Evolutionary conservation across 2,888 invertebrate species (phyloP).

Genomic region (Erebia palarica): DNA sequence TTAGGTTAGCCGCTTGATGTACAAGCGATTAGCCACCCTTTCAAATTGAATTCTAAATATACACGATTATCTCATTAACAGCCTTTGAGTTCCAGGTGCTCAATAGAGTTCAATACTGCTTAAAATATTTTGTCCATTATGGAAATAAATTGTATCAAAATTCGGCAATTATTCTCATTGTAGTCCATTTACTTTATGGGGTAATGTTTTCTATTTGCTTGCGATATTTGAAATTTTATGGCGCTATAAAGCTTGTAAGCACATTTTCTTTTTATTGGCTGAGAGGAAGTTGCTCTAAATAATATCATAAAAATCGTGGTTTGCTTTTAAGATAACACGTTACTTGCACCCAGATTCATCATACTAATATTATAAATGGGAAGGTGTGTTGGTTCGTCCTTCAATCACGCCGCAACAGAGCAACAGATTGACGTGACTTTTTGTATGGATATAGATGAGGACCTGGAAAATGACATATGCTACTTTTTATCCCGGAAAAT

Average conservation of each 20-base stretch:
- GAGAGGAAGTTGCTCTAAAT: slow-evolving; percentile 16
- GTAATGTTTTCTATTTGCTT: slow-evolving; percentile 32
- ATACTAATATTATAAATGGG: no score
- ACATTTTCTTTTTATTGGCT: slow-evolving; percentile 30
- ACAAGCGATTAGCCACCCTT: slow-evolving; percentile 6
- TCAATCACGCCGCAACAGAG: no score
- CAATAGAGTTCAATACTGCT: slow-evolving; percentile 3
- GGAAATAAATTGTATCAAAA: slow-evolving; percentile 17
- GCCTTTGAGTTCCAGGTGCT: background rate
- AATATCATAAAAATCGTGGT: slow-evolving; percentile 14
- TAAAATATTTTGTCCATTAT: background rate
- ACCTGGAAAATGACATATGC: no score
- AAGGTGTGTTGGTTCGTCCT: no score
- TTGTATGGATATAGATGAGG: no score
- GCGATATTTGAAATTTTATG: slow-evolving; percentile 31
- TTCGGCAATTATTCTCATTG: slow-evolving; percentile 25
- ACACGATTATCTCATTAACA: slow-evolving; percentile 13
- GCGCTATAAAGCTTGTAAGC: slow-evolving; percentile 29
- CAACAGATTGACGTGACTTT: no score
- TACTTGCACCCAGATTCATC: no score
- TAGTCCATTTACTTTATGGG: slow-evolving; percentile 29
- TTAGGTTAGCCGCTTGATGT: slow-evolving; percentile 14
- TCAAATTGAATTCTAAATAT: slow-evolving; percentile 11
- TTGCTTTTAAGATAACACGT: background rate
- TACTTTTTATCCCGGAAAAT: no score